A percentile compares a stretch with the other conserved stretches of the same genome.
Evolutionary conservation across 2,113 vertebrate genomes (phyloP).

Genomic region (Herpailurus yagouaroundi): DNA sequence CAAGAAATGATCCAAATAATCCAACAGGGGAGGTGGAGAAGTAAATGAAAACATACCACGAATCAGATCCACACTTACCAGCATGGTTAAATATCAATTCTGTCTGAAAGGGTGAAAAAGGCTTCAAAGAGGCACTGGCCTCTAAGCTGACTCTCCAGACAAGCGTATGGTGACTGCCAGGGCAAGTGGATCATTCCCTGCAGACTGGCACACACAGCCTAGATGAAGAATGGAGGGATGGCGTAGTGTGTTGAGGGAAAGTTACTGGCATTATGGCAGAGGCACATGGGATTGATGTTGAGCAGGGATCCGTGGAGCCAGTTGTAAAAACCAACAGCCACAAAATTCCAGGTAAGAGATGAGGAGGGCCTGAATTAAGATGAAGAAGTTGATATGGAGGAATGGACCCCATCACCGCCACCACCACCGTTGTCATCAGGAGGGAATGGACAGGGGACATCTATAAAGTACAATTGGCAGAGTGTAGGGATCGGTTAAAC

Average conservation of each 20-base stretch:
- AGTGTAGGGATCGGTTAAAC: not conserved
- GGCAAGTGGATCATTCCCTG: not conserved
- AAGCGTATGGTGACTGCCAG: not conserved
- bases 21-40: not conserved
- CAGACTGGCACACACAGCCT: not conserved
- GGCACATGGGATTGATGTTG: rapidly evolving
- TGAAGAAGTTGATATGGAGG: not conserved
- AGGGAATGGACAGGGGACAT: not conserved
- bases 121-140: not conserved
- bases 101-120: not conserved
- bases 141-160: not conserved
- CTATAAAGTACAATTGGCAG: not conserved
- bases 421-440: not conserved
- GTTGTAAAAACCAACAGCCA: not conserved
- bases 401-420: not conserved
- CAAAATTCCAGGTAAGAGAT: not conserved
- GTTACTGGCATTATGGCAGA: too few relatives aligned
- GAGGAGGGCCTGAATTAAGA: not conserved
- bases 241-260: not conserved
- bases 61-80: not conserved
- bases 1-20: not conserved
- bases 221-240: not conserved
- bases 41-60: not conserved
- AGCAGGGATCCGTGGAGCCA: not conserved
- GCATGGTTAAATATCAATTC: not conserved